These are phyloP conservation scores for Leptinotarsa tumamoca DNA, from an alignment of 2,888 invertebrate species.

Conservation along the genomic window DNA sequence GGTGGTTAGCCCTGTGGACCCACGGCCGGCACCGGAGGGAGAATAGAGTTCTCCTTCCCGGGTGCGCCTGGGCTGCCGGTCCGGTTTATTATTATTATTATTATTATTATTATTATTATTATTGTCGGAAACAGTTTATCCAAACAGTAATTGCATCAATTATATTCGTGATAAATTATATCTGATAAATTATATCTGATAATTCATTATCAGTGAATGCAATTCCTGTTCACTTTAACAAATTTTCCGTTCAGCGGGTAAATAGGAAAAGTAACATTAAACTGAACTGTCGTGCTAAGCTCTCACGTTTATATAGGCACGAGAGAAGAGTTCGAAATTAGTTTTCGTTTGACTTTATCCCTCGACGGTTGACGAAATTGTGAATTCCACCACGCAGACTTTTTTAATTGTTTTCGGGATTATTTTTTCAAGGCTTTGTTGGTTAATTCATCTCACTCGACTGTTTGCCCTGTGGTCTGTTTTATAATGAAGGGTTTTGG, in stretches of 20 bases:
- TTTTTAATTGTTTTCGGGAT: slow-evolving; percentile 37
- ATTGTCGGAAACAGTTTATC: no score
- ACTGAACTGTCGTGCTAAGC: slow-evolving; percentile 9
- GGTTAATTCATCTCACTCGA: slow-evolving; percentile 1
- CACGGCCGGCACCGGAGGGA: no score
- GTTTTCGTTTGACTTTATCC: slow-evolving; percentile 20
- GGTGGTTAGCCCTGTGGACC: no score
- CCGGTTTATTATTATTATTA: no score
- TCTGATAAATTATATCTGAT: no score
- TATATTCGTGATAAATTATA: no score
- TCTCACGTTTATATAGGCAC: slow-evolving; percentile 16
- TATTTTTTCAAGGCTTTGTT: slow-evolving; percentile 31
- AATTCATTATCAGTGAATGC: not conserved
- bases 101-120: no score
- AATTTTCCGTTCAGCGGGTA: not conserved
- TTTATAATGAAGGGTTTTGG: not conserved
- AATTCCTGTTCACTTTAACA: not conserved
- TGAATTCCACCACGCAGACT: slow-evolving; percentile 35
- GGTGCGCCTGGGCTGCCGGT: no score
- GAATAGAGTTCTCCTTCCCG: no score
- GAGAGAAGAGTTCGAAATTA: slow-evolving; percentile 20
- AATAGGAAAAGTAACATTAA: slow-evolving; percentile 3
- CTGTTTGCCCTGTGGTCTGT: slow-evolving; percentile 11
- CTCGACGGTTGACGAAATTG: slow-evolving; percentile 20
- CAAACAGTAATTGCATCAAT: no score